A percentile compares a stretch with the other conserved stretches of the same genome.
Evolutionary conservation across 2,113 vertebrate genomes (phyloP).

Genomic region (Shinisaurus crocodilurus): DNA sequence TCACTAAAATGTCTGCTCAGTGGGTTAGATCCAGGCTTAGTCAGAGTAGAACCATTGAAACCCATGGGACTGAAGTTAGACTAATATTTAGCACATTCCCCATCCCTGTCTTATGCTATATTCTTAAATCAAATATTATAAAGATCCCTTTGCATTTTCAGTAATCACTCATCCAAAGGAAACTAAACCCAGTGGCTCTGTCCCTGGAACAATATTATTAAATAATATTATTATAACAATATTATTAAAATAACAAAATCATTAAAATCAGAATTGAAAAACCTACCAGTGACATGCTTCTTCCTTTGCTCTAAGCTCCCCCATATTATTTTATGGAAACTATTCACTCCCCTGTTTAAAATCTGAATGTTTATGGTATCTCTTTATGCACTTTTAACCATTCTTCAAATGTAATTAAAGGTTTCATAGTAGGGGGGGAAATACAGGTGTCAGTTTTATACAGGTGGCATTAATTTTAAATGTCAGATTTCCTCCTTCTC

Average conservation of each 20-base stretch:
- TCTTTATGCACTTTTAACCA: neutral
- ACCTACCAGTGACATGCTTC: neutral
- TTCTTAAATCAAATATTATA: neutral
- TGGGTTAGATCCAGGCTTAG: too few relatives aligned
- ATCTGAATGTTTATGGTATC: neutral
- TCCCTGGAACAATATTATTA: neutral
- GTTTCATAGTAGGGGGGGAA: neutral
- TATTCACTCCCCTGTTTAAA: neutral
- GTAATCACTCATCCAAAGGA: neutral
- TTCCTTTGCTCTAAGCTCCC: neutral
- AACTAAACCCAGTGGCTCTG: neutral
- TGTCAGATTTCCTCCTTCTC: slow-evolving; percentile 2
- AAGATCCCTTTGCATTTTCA: too few relatives aligned
- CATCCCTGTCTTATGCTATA: neutral
- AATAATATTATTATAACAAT: neutral
- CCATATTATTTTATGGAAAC: neutral
- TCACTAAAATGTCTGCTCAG: too few relatives aligned
- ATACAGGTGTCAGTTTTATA: neutral
- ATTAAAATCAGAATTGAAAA: neutral
- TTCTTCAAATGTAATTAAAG: slow-evolving; percentile 12
- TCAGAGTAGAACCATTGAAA: too few relatives aligned
- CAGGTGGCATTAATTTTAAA: slow-evolving; percentile 19
- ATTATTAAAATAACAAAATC: neutral
- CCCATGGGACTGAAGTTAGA: too few relatives aligned
- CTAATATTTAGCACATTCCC: too few relatives aligned